phyloP scores from a whole-genome alignment of 2,888 invertebrate genomes.

The Parnassius apollo region DNA sequence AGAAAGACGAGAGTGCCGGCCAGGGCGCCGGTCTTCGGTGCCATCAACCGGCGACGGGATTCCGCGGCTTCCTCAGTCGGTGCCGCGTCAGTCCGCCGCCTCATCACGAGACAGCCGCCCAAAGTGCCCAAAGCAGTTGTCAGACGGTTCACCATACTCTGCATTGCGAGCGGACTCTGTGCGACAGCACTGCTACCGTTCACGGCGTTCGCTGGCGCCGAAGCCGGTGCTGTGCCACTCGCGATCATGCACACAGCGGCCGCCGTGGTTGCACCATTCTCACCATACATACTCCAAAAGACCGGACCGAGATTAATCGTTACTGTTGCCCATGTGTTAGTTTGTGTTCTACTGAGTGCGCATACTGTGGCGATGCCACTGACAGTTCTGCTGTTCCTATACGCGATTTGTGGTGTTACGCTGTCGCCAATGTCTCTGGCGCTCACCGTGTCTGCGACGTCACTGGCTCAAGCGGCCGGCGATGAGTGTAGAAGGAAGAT shows the following conservation, averaged over 20 bases:
- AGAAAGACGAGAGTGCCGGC: slow-evolving; percentile 57
- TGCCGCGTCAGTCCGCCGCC: slow-evolving; percentile 87
- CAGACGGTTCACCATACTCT: slow-evolving; percentile 75
- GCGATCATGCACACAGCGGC: slow-evolving; percentile 83
- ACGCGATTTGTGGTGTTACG: slow-evolving; percentile 77
- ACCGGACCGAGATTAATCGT: slow-evolving; percentile 62
- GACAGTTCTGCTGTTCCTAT: slow-evolving; percentile 59
- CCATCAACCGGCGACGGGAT: slow-evolving; percentile 79
- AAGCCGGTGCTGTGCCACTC: slow-evolving; percentile 83
- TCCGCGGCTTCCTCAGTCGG: slow-evolving; percentile 88
- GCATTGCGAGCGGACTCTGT: slow-evolving; percentile 82
- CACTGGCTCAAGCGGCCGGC: slow-evolving; percentile 77
- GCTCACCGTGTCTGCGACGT: slow-evolving; percentile 80
- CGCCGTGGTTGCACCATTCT: slow-evolving; percentile 77
- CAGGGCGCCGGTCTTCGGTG: slow-evolving; percentile 40
- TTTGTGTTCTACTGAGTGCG: slow-evolving; percentile 81
- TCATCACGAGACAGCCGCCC: slow-evolving; percentile 81
- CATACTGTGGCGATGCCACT: slow-evolving; percentile 74
- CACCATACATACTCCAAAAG: slow-evolving; percentile 68
- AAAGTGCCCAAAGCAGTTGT: slow-evolving; percentile 74
- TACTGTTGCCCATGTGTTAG: slow-evolving; percentile 75
- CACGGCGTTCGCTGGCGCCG: slow-evolving; percentile 73
- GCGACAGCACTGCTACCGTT: slow-evolving; percentile 84
- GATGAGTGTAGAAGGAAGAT: slow-evolving; percentile 65
- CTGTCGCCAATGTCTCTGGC: slow-evolving; percentile 81